Evolutionary conservation across 1,140 invertebrate genomes (phyloP), one percentile per base, ranked within the genome.

Genomic region (Dreissena rostriformis): DNA sequence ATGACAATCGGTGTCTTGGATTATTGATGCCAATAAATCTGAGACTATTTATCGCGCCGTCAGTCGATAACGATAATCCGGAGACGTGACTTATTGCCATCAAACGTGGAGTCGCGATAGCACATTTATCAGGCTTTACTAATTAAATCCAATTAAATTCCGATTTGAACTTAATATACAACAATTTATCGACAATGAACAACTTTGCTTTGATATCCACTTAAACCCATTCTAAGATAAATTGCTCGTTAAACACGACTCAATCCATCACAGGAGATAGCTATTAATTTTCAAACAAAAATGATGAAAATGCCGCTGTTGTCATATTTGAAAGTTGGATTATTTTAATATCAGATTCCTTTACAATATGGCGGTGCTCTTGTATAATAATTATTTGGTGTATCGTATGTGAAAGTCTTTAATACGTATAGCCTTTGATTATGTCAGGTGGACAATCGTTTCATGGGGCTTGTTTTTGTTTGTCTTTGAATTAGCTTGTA

Each of bases 281-380:
- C 76, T 79, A 79, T 79, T 79, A 79, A 79, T 70, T 68, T 68
- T 70, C 65, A 68, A 79, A 68, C 76, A 65, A 79, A 79, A 53
- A 55, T 79, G 39, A 79, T 79, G 76, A 79, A 68, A 79, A 79
- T 79, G n/a, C 76, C 76, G 19, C 11, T 28, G 76, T 79, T 70
- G 76, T 70, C 61, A 6, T 6, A 76, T 28, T 14, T 57, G 53
- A 57, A 12, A 19, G 53, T 19, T 57, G 12, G 12, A 19, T 57
- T 57, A 14, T 57, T 19, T 19, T 57, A 57, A 57, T 57, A 57
- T 57, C 12, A 19, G 53, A 57, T 57, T 57, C 53, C 53, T 14
- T 57, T 14, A 57, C 53, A 57, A 12, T 19, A 12, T 57, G 53
- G 53, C 12, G 53, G 12, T 19, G 53, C 19, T n/a, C n/a, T n/a